Evolutionary conservation across 37 sponge, comb jelly and placozoan species (phyloP).

Genomic region (Halisarca cf. caerulea): DNA sequence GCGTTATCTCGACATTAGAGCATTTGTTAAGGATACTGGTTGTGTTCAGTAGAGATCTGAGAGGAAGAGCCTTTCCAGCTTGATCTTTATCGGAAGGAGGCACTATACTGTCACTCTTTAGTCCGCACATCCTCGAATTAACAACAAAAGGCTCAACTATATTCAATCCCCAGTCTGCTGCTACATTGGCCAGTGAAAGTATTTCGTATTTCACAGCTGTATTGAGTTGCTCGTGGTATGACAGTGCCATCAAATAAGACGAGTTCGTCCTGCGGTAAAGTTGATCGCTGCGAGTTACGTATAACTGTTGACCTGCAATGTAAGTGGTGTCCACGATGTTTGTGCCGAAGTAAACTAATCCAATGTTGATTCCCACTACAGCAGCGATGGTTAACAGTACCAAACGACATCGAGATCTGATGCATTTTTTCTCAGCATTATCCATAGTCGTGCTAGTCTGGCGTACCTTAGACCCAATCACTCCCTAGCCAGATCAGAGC

Average conservation of each 20-base stretch:
- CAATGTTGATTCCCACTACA: no score
- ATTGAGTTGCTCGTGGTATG: slow-evolving; percentile 50
- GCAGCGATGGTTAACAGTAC: no score
- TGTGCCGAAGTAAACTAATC: no score
- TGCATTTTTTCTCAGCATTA: no score
- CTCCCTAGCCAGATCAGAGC: no score
- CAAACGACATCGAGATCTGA: no score
- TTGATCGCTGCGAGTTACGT: no score
- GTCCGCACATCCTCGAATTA: slow-evolving; percentile 34
- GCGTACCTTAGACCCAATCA: no score
- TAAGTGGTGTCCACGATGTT: no score
- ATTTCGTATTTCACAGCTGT: slow-evolving; percentile 34
- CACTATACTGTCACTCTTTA: background rate
- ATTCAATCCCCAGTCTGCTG: slow-evolving; percentile 38
- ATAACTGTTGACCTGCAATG: no score
- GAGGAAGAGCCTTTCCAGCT: background rate
- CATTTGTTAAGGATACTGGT: background rate
- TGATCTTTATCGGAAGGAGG: background rate
- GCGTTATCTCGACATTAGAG: background rate
- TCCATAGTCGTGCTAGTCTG: no score
- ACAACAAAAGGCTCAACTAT: slow-evolving; percentile 43
- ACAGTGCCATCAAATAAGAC: slow-evolving; percentile 42
- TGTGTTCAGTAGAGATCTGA: background rate
- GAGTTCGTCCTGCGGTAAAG: no score
- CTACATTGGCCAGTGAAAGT: slow-evolving; percentile 31